A percentile compares a stretch with the other conserved stretches of the same genome.
Conservation (phyloP, 2,888 invertebrate species). For the Automeris io region DNA sequence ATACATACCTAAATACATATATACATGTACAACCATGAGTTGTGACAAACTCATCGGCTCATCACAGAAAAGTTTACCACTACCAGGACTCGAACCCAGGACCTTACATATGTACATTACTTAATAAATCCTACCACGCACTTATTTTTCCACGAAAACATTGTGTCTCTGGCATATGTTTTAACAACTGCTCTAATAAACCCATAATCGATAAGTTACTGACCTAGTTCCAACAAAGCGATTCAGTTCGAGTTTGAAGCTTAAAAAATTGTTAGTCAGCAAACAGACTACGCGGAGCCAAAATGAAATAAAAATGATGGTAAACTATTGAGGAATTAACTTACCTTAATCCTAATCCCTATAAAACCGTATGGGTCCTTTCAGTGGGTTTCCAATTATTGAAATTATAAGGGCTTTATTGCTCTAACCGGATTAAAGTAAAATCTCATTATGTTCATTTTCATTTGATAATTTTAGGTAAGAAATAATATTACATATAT, state of each 20-base stretch:
- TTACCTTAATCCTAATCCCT: conserved; percentile 16
- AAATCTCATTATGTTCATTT: conserved; percentile 22
- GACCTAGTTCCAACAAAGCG: conserved; percentile 3
- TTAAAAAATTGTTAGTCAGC: background rate
- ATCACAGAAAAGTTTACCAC: no score
- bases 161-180: background rate
- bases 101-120: no score
- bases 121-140: no score
- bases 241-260: background rate
- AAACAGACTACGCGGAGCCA: background rate
- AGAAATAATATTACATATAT: no score
- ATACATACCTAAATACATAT: no score
- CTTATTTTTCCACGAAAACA: no score
- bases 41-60: no score
- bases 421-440: conserved; percentile 31
- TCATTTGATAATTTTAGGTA: no score
- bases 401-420: conserved; percentile 17
- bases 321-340: background rate
- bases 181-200: conserved; percentile 2
- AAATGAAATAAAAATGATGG: conserved; percentile 1
- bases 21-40: no score
- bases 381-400: conserved; percentile 24
- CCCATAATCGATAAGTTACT: conserved; percentile 8
- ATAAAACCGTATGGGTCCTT: conserved; percentile 22
- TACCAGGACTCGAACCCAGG: no score